phyloP scores from a whole-genome alignment of 2,888 invertebrate genomes.

The Andrena hattorfiana region DNA sequence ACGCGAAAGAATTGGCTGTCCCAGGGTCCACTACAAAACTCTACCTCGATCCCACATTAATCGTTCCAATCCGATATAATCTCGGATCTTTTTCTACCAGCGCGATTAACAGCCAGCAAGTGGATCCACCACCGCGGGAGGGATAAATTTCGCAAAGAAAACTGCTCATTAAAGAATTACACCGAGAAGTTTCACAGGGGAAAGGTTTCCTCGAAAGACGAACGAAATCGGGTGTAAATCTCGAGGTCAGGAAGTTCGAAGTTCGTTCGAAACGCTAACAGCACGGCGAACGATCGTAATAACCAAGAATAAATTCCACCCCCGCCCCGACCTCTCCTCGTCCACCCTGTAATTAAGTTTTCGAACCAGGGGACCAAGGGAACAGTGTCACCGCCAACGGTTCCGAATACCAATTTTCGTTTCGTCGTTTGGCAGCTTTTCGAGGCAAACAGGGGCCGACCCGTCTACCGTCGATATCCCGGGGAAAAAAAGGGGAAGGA shows the following conservation, averaged over 20 bases:
- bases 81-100: background rate
- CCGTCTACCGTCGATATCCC: background rate
- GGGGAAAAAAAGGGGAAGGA: constrained; percentile 29
- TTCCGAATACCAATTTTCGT: constrained; percentile 52
- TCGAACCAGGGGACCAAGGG: constrained; percentile 12
- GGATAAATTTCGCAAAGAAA: constrained; percentile 4
- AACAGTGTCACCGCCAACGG: constrained; percentile 40
- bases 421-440: constrained; percentile 24
- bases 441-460: background rate
- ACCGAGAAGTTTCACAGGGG: constrained; percentile 2
- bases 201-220: constrained; percentile 22
- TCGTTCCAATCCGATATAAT: background rate
- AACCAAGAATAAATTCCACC: constrained; percentile 55
- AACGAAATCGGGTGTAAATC: constrained; percentile 55
- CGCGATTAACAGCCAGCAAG: background rate
- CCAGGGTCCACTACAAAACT: too few relatives aligned
- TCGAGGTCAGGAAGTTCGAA: constrained; percentile 19
- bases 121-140: background rate
- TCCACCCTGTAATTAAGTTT: constrained; percentile 55
- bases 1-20: too few relatives aligned
- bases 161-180: constrained; percentile 31
- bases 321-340: constrained; percentile 40
- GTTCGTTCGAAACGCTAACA: constrained; percentile 44
- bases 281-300: constrained; percentile 47
- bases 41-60: too few relatives aligned